Evolutionary conservation across 1,140 invertebrate species (phyloP).

Genomic region (honey bee (Apis mellifera)): Amel_HAv3.1 CM009935.2:8795001-8795500

Average conservation of each 20-base stretch:
- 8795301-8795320: not conserved
- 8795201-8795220: not conserved
- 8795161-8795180: conserved; percentile 27
- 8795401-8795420: too few relatives aligned
- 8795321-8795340: not conserved
- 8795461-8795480: not conserved
- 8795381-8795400: too few relatives aligned
- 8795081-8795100: conserved; percentile 17
- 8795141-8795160: too few relatives aligned
- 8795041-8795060: conserved; percentile 27
- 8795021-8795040: not conserved
- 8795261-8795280: not conserved
- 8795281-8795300: not conserved
- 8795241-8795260: not conserved
- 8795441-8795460: conserved; percentile 4
- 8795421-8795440: conserved; percentile 8
- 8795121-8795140: conserved; percentile 35
- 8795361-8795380: too few relatives aligned
- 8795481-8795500: not conserved
- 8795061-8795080: conserved; percentile 25
- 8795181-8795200: not conserved
- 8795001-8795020: conserved; percentile 8
- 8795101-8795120: conserved; percentile 24
- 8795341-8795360: not conserved
- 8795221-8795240: not conserved